Percentiles rank a stretch among this genome's conserved stretches.
Conservation (phyloP, 2,888 invertebrate genomes). For the Andrena bucephala region DNA sequence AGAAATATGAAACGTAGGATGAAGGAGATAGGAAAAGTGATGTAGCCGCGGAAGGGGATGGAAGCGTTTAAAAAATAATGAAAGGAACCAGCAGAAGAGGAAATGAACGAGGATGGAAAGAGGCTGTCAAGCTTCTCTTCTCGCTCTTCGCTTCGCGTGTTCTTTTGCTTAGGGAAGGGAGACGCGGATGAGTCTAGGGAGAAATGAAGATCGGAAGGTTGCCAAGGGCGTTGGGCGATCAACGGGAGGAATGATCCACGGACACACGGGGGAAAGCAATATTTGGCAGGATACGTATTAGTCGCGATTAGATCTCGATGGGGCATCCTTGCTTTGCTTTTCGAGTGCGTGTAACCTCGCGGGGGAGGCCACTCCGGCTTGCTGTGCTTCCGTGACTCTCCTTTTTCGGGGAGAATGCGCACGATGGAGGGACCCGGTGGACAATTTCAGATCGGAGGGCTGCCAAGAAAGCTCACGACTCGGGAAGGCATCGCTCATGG, state of each 20-base stretch:
- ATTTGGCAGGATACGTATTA: conserved; percentile 62
- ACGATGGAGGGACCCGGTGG: neutral
- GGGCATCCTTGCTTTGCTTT: conserved; percentile 13
- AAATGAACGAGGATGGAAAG: conserved; percentile 27
- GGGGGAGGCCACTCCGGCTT: neutral
- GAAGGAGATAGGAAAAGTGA: neutral
- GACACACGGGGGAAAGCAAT: conserved; percentile 34
- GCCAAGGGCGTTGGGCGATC: conserved; percentile 48
- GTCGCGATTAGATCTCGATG: conserved; percentile 55
- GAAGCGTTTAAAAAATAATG: neutral
- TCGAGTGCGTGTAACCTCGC: conserved; percentile 32
- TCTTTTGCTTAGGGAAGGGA: neutral
- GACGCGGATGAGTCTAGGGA: neutral
- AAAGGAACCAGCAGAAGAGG: neutral
- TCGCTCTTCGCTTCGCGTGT: neutral
- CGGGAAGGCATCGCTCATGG: conserved; percentile 32
- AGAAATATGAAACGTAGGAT: too few relatives aligned
- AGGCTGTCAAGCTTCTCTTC: conserved; percentile 21
- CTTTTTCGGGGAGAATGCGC: neutral
- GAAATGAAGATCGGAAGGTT: conserved; percentile 48
- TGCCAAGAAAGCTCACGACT: conserved; percentile 45
- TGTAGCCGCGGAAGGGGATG: neutral
- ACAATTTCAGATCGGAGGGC: conserved; percentile 53
- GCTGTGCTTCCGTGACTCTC: neutral
- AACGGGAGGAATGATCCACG: conserved; percentile 31